Percentiles rank a stretch among this genome's conserved stretches.
Conservation (phyloP, 2,797 vertebrate genomes). For the Rachycentron canadum region DNA sequence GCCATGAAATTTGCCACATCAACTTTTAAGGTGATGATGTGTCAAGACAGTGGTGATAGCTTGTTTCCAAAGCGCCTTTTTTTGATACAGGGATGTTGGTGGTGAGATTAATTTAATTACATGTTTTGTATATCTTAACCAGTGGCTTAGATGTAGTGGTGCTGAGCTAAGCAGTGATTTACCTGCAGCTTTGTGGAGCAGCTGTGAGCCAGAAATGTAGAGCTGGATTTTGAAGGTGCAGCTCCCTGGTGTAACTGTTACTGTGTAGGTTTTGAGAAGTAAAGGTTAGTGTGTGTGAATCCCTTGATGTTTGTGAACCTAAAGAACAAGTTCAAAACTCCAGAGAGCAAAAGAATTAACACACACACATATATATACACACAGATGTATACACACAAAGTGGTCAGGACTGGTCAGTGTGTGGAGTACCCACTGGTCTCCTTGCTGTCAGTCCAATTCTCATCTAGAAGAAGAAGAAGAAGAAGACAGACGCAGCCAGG, state of each 20-base stretch:
- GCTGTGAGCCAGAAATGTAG: neutral
- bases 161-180: slow-evolving; percentile 14
- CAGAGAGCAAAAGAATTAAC: slow-evolving; percentile 7
- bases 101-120: neutral
- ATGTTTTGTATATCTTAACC: slow-evolving; percentile 1
- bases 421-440: slow-evolving; percentile 10
- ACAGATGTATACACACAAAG: neutral
- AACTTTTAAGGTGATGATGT: too few species aligned
- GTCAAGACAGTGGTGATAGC: too few species aligned
- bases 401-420: neutral
- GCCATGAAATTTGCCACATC: too few species aligned
- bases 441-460: slow-evolving; percentile 43
- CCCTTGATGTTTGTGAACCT: slow-evolving; percentile 3
- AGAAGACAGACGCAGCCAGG: slow-evolving; percentile 38
- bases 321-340: slow-evolving; percentile 31
- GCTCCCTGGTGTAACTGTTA: slow-evolving; percentile 1
- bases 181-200: neutral
- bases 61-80: too few species aligned
- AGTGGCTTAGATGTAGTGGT: neutral
- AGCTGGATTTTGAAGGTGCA: neutral
- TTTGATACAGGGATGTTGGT: too few species aligned
- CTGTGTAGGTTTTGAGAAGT: slow-evolving; percentile 5
- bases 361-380: slow-evolving; percentile 5
- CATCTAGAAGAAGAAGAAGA: slow-evolving; percentile 26
- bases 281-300: slow-evolving; percentile 20